Conservation (phyloP, 2,113 vertebrate genomes). For the Etia nguti region DNA sequence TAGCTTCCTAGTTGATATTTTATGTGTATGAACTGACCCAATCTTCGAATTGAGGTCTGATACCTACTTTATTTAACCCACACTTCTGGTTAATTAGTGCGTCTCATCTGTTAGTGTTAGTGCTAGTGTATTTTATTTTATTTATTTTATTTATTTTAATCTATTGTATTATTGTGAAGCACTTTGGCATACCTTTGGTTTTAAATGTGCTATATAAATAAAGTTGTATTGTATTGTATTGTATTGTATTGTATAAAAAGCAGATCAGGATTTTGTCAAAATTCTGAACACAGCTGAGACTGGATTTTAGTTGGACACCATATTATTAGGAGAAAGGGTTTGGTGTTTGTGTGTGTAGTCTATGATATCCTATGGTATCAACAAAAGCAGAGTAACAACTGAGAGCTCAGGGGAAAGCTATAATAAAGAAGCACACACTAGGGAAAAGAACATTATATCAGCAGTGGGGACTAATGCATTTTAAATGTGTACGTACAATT, state of each 20-base stretch:
- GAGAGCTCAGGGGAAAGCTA: conserved; percentile 18
- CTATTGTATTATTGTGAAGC: too few relatives aligned
- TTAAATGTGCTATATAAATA: too few relatives aligned
- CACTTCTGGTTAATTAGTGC: too few relatives aligned
- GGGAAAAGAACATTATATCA: background rate
- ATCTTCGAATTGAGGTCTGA: too few relatives aligned
- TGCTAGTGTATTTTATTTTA: too few relatives aligned
- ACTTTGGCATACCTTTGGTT: too few relatives aligned
- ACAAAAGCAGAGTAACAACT: background rate
- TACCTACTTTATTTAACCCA: fast-evolving
- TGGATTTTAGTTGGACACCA: background rate
- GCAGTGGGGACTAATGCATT: background rate
- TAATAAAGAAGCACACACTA: conserved; percentile 8
- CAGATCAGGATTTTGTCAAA: background rate
- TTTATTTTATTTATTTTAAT: too few relatives aligned
- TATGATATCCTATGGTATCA: background rate
- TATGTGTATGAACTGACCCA: too few relatives aligned
- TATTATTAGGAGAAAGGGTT: conserved; percentile 1
- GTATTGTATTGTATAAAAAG: too few relatives aligned
- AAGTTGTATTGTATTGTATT: too few relatives aligned
- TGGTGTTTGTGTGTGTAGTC: conserved; percentile 4
- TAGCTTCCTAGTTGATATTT: too few relatives aligned
- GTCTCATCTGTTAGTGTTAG: too few relatives aligned
- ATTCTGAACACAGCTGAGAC: background rate
- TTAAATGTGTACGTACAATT: background rate